Evolutionary conservation across 2,797 vertebrate species (phyloP).

Genomic region (Poeciliopsis turneri): DNA sequence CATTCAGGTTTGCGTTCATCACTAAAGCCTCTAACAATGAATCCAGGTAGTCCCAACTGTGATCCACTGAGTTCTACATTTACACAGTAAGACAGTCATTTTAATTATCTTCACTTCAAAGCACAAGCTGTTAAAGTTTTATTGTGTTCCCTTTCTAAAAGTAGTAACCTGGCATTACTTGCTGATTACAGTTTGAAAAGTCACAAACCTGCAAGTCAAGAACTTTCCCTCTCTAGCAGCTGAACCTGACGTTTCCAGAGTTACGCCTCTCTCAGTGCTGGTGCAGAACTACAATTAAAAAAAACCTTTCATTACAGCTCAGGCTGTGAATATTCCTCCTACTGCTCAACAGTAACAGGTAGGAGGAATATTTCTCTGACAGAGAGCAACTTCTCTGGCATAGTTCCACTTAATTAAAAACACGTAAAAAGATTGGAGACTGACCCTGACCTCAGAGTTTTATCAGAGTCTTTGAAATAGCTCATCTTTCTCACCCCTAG

Average conservation of each 20-base stretch:
- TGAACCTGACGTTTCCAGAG: background rate
- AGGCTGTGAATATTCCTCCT: background rate
- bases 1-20: background rate
- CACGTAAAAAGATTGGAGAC: background rate
- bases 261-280: background rate
- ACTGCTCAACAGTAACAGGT: background rate
- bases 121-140: background rate
- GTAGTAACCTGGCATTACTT: background rate
- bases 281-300: background rate
- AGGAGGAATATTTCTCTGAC: no score
- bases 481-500: background rate
- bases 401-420: background rate
- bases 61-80: background rate
- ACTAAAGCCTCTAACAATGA: background rate
- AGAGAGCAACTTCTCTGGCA: background rate
- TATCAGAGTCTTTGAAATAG: background rate
- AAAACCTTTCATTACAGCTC: background rate
- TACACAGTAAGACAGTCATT: background rate
- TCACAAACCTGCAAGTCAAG: background rate
- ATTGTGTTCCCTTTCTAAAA: background rate
- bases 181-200: background rate
- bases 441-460: background rate
- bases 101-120: background rate
- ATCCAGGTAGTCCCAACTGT: background rate
- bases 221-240: background rate